Evolutionary conservation across 2,113 vertebrate genomes (phyloP).

Genomic region (Heterotis niloticus): DNA sequence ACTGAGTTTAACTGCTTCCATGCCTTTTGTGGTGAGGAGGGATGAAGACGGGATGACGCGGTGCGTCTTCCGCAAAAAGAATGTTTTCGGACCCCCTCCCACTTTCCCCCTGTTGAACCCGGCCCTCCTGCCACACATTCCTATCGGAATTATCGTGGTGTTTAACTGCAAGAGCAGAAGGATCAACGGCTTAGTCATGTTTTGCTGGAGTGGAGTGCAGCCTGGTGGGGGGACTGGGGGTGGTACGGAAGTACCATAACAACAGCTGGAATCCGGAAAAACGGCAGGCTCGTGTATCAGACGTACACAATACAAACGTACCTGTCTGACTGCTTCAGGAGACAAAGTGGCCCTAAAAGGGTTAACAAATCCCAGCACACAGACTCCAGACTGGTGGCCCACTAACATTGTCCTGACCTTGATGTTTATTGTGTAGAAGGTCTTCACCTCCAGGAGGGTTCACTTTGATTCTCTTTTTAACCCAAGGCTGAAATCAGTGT

Average conservation of each 20-base stretch:
- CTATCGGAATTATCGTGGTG: constrained; percentile 10
- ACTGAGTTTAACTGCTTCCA: constrained; percentile 23
- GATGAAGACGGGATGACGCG: background rate
- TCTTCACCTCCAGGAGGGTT: background rate
- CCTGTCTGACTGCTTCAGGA: background rate
- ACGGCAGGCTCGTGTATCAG: background rate
- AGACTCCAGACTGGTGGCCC: background rate
- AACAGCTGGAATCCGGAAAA: background rate
- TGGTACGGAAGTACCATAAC: background rate
- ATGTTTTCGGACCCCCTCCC: background rate
- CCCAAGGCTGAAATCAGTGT: background rate
- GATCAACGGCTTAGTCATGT: constrained; percentile 19
- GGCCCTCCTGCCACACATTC: constrained; percentile 9
- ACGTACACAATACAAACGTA: background rate
- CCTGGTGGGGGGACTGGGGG: background rate
- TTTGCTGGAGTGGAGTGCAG: constrained; percentile 4
- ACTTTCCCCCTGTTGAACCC: no score
- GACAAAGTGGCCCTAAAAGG: background rate
- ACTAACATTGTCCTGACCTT: background rate
- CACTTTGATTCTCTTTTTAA: background rate
- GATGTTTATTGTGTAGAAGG: background rate
- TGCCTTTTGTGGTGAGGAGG: constrained; percentile 20
- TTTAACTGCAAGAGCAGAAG: constrained; percentile 10
- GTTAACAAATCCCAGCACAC: background rate
- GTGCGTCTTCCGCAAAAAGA: constrained; percentile 10